A percentile compares a stretch with the other conserved stretches of the same genome.
phyloP scores from a whole-genome alignment of 2,888 invertebrate species.

The Drosophila greeni region DNA sequence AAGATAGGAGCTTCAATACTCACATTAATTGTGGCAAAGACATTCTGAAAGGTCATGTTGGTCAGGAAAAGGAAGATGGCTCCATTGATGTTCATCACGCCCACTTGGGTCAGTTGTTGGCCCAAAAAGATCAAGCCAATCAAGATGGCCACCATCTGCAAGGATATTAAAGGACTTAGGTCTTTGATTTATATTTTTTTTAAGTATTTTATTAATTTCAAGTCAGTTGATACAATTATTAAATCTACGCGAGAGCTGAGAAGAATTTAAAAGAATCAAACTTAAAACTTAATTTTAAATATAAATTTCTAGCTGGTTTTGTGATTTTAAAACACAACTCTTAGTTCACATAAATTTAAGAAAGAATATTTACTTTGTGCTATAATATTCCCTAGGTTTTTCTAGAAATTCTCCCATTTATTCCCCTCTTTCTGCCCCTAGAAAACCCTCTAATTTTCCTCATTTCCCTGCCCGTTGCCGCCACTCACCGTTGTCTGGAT shows the following conservation, averaged over 20 bases:
- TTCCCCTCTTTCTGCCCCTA: not conserved
- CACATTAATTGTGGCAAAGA: conserved; percentile 96
- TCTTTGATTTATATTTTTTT: not conserved
- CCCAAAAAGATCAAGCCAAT: conserved; percentile 93
- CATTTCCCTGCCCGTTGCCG: no score
- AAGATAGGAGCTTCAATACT: conserved; percentile 77
- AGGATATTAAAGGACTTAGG: not conserved
- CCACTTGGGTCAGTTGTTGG: conserved; percentile 89
- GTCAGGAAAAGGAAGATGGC: conserved; percentile 93
- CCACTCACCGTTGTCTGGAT: conserved; percentile 90
- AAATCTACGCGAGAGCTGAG: not conserved
- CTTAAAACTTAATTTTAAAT: not conserved
- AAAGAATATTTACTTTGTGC: not conserved
- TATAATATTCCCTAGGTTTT: not conserved
- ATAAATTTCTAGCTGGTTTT: not conserved
- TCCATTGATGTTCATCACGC: conserved; percentile 96
- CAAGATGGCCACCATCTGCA: conserved; percentile 90
- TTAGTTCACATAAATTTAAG: no score
- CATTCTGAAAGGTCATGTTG: conserved; percentile 95
- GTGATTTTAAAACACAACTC: no score
- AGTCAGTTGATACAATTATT: not conserved
- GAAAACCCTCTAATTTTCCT: no score
- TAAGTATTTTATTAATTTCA: not conserved
- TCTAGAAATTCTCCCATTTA: not conserved
- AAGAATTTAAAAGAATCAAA: not conserved